A percentile compares a stretch with the other conserved stretches of the same genome.
phyloP scores from a whole-genome alignment of 2,888 invertebrate genomes.

The Actias luna region DNA sequence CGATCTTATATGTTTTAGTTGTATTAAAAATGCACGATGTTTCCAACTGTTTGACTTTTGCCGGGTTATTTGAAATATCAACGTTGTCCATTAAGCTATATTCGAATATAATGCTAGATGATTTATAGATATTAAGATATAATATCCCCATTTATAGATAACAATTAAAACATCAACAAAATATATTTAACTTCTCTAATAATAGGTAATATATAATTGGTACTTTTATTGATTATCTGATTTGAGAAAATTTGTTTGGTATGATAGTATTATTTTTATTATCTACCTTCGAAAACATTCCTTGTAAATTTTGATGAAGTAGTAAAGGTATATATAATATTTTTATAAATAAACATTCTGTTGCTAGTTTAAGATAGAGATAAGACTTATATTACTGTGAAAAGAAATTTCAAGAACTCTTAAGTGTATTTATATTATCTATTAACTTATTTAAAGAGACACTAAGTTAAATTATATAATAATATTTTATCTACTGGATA shows the following conservation, averaged over 20 bases:
- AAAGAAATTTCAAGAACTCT: no score
- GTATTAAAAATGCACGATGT: background rate
- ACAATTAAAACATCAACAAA: background rate
- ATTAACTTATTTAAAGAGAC: no score
- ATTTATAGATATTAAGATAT: background rate
- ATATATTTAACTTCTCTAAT: background rate
- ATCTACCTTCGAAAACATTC: background rate
- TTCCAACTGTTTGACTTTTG: conserved; percentile 3
- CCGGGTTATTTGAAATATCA: conserved; percentile 24
- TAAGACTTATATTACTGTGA: no score
- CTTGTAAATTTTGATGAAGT: no score
- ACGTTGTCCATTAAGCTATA: conserved; percentile 17
- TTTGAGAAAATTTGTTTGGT: background rate
- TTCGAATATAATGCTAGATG: conserved; percentile 24
- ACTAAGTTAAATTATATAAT: no score
- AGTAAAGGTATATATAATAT: background rate
- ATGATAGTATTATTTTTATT: background rate
- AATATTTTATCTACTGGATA: no score
- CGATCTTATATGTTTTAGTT: conserved; percentile 3
- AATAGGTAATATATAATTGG: background rate
- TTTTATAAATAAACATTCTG: no score
- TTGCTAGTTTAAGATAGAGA: no score
- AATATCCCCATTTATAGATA: background rate
- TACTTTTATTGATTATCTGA: background rate
- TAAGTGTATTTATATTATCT: no score